Evolutionary conservation across 1,140 invertebrate genomes (phyloP).

Genomic region (Ericerus pela): DNA sequence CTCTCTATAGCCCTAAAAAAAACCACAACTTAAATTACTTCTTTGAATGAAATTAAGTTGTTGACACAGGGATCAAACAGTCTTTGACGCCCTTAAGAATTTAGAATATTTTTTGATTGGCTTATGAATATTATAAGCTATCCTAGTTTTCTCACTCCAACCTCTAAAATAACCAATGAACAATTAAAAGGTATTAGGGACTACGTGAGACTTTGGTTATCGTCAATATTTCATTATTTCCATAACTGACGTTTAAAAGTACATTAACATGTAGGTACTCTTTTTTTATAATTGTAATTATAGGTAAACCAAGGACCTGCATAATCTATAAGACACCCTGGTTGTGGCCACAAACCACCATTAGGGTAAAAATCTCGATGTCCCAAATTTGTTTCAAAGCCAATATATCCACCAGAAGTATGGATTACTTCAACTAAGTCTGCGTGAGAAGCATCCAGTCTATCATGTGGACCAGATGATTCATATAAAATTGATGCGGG

Average conservation of each 20-base stretch:
- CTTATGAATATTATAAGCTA: no score
- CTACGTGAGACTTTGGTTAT: no score
- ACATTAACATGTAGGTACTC: not conserved
- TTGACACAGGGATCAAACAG: no score
- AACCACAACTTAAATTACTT: no score
- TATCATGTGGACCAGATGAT: slow-evolving; percentile 19
- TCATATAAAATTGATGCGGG: slow-evolving; percentile 28
- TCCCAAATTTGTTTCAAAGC: slow-evolving; percentile 36
- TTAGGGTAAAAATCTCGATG: slow-evolving; percentile 48
- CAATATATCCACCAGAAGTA: slow-evolving; percentile 41
- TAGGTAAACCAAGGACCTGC: slow-evolving; percentile 10
- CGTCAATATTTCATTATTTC: no score
- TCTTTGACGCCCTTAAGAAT: no score
- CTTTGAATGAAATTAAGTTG: no score
- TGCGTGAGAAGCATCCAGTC: slow-evolving; percentile 32
- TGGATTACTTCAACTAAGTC: slow-evolving; percentile 43
- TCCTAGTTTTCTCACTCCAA: no score
- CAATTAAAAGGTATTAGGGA: no score
- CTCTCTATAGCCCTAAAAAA: no score
- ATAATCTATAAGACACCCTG: slow-evolving; percentile 33
- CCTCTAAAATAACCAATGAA: no score
- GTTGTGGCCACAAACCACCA: slow-evolving; percentile 40
- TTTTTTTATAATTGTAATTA: not conserved
- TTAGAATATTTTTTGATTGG: no score
- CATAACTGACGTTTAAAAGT: not conserved